A percentile compares a stretch with the other conserved stretches of the same genome.
Evolutionary conservation across 1,140 invertebrate genomes (phyloP).

Genomic region (Rhyacophila brunnea): DNA sequence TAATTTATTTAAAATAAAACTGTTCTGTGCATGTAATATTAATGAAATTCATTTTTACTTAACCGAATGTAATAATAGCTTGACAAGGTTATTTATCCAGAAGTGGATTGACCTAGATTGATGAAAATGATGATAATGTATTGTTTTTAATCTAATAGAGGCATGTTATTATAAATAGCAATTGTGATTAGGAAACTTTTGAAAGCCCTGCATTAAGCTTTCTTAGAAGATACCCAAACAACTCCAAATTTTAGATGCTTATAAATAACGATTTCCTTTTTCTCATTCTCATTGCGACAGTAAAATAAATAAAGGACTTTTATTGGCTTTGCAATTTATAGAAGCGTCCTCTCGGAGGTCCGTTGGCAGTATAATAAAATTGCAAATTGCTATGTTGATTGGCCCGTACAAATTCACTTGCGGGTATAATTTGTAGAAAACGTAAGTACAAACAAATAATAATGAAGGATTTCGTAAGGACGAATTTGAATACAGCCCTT

Average conservation of each 20-base stretch:
- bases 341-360: neutral
- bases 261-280: conserved; percentile 36
- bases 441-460: conserved; percentile 3
- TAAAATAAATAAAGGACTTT: conserved; percentile 33
- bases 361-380: conserved; percentile 28
- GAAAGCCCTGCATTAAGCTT: neutral
- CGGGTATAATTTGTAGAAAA: conserved; percentile 23
- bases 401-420: conserved; percentile 22
- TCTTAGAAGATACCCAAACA: conserved; percentile 16
- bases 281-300: conserved; percentile 33
- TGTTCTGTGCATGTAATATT: too few relatives aligned
- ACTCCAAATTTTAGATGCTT: conserved; percentile 32
- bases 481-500: too few relatives aligned
- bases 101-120: too few relatives aligned
- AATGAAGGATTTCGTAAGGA: too few relatives aligned
- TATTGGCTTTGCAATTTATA: conserved; percentile 11
- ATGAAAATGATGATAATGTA: too few relatives aligned
- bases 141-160: too few relatives aligned
- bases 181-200: too few relatives aligned
- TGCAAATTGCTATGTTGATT: conserved; percentile 33
- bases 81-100: too few relatives aligned
- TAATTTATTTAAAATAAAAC: too few relatives aligned
- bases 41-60: too few relatives aligned
- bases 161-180: too few relatives aligned
- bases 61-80: too few relatives aligned